Evolutionary conservation across 37 sponge, comb jelly and placozoan genomes (phyloP), one percentile per base, ranked within the genome.

Genomic region (Bolinopsis microptera): DNA sequence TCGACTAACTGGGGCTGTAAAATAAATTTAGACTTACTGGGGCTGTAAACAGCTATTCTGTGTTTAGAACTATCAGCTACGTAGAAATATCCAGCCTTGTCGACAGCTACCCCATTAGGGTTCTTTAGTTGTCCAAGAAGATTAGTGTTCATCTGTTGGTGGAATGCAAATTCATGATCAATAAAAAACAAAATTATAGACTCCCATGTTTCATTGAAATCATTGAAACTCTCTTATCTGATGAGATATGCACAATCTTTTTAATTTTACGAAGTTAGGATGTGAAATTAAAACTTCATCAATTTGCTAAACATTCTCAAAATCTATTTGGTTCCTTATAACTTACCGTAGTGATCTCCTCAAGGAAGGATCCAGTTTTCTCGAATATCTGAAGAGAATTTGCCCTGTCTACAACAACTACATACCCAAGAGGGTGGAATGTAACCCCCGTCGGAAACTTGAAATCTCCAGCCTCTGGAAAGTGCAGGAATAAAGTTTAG

Each of bases 31-130:
- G 16, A 77, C 80, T 77, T 33, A 77, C 80, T 77, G 1, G 80
- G 80, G 80, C 33, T 77, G 37, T 77, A 77, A 21, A 77, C 80
- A 32, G 80, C 80, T 3, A 77, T 77, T 77, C 80, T 28, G 18
- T 34, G 36, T 77, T 77, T 77, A 36, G 80, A 77, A 32, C 80
- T 77, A 32, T 77, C 80, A 35, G 80, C 80, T 22, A 77, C 80
- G 80, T 77, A 77, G 35, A 77, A 77, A 18, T 77, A 77, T 32
- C 80, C 80, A 35, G 27, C 16, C 21, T 77, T 77, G 18, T 77
- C 80, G 33, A 77, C 80, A 35, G 80, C 80, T 16, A 77, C 80
- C 9, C 80, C 80, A 18, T 77, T 77, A 32, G 80, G 80, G 37
- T 77, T 77, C 80, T 77, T 77, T 32, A 77, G 35, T 32, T 77